Base-by-base conservation (phyloP, 2,888 invertebrate genomes). In the Sesia apiformis region DNA sequence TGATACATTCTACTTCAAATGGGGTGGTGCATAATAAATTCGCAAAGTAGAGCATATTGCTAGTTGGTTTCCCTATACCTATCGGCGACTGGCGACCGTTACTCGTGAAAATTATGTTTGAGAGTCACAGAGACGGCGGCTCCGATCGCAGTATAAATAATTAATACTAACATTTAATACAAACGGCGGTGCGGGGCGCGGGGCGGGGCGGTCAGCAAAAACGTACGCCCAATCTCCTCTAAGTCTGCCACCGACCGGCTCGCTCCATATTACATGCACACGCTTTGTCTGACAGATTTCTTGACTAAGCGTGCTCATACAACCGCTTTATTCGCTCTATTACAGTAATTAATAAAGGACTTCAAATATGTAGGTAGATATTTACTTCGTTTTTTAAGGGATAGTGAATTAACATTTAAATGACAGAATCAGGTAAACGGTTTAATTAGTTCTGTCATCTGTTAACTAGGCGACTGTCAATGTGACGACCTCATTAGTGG, bases 161-260 rank as follows among this genome's bases (percentile, higher is more conserved):
- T 63, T 63, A 65, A 60, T 62, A 60, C 60, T 60, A 59, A 62
- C 55, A 62, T 58, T 59, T 58, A 58, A 55, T 55, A 56, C 52
- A 55, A 52, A 55, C 54, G 46, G 52, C 40, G 39, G 40, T n/a
- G 56, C 55, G 50, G 39, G 50, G 39, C 8, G 39, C 50, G 72
- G 76, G 69, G 75, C 70, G 77, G 81, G 81, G 58, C 57, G 53
- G 53, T 52, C 53, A 55, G 43, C 58, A 59, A 62, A 57, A 59
- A 59, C 55, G 5, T 52, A 55, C 56, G 57, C 52, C 58, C 54
- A 54, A 49, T 53, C 50, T 53, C 55, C 52, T 57, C 53, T 43
- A 40, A 50, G 55, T 55, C 56, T 53, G 57, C 49, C 43, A 50
- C 39, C 53, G 53, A 39, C 40, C 51, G 38, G 50, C 56, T 51